Percentiles rank a stretch among this genome's conserved stretches.
phyloP scores from a whole-genome alignment of 1,140 invertebrate genomes.

The Cydia splendana region DNA sequence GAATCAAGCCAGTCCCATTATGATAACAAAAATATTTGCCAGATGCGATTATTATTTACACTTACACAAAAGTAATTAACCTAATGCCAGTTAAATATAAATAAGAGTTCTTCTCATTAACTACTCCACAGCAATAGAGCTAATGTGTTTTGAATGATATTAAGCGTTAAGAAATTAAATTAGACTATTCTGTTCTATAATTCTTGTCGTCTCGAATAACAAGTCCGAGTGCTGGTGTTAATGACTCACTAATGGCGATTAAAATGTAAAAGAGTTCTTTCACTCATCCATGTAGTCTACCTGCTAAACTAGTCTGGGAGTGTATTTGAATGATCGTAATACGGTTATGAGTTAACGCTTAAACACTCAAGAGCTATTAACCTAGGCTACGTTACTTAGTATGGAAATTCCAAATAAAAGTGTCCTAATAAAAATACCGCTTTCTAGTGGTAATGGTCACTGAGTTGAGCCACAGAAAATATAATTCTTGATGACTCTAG shows the following conservation, averaged over 20 bases:
- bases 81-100: not conserved
- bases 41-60: not conserved
- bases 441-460: not conserved
- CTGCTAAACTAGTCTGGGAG: not conserved
- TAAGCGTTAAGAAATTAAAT: not conserved
- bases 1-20: not conserved
- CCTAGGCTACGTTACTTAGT: too few species aligned
- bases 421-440: too few species aligned
- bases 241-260: constrained; percentile 1
- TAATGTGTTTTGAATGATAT: not conserved
- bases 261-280: constrained; percentile 4
- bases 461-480: not conserved
- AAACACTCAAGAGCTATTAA: too few species aligned
- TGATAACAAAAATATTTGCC: not conserved
- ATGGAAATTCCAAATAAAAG: too few species aligned
- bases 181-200: not conserved
- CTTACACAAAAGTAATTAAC: not conserved
- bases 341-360: not conserved
- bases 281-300: not conserved
- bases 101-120: not conserved
- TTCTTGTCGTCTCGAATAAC: not conserved
- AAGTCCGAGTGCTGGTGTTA: not conserved
- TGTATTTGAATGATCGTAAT: too few species aligned
- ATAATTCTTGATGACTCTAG: not conserved
- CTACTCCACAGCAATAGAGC: not conserved